Base-by-base conservation (phyloP, 2,113 vertebrate genomes). In the Embiotoca jacksoni region DNA sequence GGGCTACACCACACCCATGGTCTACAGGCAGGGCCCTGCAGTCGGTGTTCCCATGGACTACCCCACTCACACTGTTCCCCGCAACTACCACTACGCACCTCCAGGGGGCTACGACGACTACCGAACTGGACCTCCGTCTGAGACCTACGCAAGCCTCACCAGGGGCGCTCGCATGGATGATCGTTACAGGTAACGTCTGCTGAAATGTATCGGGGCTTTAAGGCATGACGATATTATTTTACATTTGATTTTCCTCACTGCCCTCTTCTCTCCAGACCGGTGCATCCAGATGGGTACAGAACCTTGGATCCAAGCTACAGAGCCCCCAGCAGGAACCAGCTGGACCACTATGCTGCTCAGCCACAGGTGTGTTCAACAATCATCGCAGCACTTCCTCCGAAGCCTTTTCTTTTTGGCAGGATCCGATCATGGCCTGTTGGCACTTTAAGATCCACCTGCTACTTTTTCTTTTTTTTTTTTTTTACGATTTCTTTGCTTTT, bases 51-150 rank as follows among this genome's bases (percentile, higher is more conserved):
- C 88, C 7, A 91, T 89, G 96, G 97, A 85, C 72, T 98, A 96
- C 76, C 96, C 96, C 85, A 97, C 96, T 0, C 93, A 95, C 63
- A 98, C 97, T 1, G 96, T 98, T 23, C 97, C 97, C 41, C 95
- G 97, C 33, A 97, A 97, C 92, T 98, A 98, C 90, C 96, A 97
- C 89, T 99, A 98, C 44, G 95, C 95, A 36, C 97, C 97, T 31
- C 87, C 88, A 3, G 93, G 30, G 7, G 93, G 86, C 9, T 97
- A 97, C 0, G 96, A 97, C 0, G 96, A 97, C 0, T 95, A 95
- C 70, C 87, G 89, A 0, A 3, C 63, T 0, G 91, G 74, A 39
- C 96, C 95, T 0, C 92, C 95, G 10, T 85, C 96, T 0, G 96
- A 98, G 47, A 84, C 89, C 82, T 98, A 98, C 0, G 87, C 97